A percentile compares a stretch with the other conserved stretches of the same genome.
Evolutionary conservation across 2,797 vertebrate species (phyloP).

Genomic region (Scomberomorus guttatus): DNA sequence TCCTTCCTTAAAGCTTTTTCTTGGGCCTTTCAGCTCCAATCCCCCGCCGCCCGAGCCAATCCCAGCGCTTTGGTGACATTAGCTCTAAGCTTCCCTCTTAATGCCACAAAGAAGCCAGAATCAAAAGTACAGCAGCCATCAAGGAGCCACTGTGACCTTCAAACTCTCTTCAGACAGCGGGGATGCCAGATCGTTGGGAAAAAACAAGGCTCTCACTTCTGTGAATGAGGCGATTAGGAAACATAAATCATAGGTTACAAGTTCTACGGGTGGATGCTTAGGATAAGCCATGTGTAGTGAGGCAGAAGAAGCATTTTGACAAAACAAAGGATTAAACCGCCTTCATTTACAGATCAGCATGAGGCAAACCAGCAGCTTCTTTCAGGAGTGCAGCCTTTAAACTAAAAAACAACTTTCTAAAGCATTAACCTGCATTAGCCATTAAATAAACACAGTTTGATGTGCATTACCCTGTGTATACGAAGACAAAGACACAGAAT

Average conservation of each 20-base stretch:
- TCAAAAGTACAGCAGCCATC: conserved; percentile 54
- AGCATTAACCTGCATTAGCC: background rate
- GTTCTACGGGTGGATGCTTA: background rate
- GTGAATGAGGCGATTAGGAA: conserved; percentile 40
- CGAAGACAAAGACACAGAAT: background rate
- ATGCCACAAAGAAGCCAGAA: conserved; percentile 54
- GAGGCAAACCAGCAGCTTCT: background rate
- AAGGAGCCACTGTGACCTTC: conserved; percentile 55
- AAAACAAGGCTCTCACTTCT: conserved; percentile 13
- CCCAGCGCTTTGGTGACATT: conserved; percentile 43
- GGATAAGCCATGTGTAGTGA: background rate
- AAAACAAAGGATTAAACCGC: background rate
- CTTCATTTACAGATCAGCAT: background rate
- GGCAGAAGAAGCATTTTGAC: background rate
- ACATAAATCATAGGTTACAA: background rate
- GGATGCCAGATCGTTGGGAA: background rate
- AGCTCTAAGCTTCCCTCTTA: conserved; percentile 59
- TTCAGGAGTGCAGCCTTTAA: background rate
- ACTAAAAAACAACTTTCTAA: background rate
- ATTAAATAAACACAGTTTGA: too few relatives aligned
- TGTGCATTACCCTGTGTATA: background rate
- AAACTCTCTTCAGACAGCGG: conserved; percentile 32
- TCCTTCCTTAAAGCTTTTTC: conserved; percentile 36
- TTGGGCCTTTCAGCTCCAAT: conserved; percentile 25
- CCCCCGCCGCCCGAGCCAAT: conserved; percentile 21